Percentiles rank a stretch among this genome's conserved stretches.
These are phyloP conservation scores for Euschistus heros DNA, from an alignment of 1,140 invertebrate genomes.

Conservation along the genomic window DNA sequence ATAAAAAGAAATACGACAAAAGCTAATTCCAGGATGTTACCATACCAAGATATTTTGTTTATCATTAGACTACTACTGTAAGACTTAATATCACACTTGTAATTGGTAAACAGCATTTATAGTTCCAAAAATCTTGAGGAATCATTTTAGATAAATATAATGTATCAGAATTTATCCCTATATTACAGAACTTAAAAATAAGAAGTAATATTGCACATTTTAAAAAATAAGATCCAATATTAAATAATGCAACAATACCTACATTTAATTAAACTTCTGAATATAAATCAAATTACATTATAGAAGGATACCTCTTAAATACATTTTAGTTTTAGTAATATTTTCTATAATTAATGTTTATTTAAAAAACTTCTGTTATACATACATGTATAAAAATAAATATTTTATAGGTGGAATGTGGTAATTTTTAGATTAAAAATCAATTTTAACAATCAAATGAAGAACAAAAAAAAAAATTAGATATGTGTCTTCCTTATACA, in stretches of 20 bases:
- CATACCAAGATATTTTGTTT: background rate
- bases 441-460: background rate
- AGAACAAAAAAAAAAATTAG: background rate
- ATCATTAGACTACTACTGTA: slow-evolving; percentile 14
- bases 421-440: background rate
- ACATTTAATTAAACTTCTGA: too few relatives aligned
- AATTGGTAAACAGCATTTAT: slow-evolving; percentile 12
- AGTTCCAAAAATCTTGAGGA: background rate
- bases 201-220: slow-evolving; percentile 4
- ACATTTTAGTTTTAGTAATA: too few relatives aligned
- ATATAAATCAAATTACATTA: too few relatives aligned
- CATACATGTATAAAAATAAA: slow-evolving; percentile 1
- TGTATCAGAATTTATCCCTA: background rate
- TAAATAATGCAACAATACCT: too few relatives aligned
- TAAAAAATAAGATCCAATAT: background rate
- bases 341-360: too few relatives aligned
- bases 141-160: slow-evolving; percentile 10
- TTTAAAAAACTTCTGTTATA: too few relatives aligned
- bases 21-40: background rate
- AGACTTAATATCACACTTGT: slow-evolving; percentile 13
- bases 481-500: too few relatives aligned
- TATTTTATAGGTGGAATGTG: background rate
- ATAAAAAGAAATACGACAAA: too few relatives aligned
- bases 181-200: too few relatives aligned
- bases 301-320: too few relatives aligned